Conservation (phyloP, 2,888 invertebrate genomes). For the Drosophila parthenogenetica region DNA sequence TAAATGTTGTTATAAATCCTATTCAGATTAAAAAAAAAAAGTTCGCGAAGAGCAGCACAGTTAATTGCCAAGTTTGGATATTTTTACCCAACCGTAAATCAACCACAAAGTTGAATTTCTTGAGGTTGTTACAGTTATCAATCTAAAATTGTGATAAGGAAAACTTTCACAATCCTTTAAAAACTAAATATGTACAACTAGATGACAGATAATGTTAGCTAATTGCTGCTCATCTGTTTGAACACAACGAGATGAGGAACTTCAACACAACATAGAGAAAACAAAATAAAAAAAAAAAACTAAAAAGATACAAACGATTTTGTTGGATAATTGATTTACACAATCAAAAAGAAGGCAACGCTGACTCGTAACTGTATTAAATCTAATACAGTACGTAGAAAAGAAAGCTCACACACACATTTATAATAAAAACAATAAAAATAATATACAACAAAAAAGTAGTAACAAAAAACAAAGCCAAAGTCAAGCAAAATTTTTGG, state of each 20-base stretch:
- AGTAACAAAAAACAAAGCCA: conserved; percentile 24
- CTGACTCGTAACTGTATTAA: conserved; percentile 32
- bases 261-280: neutral
- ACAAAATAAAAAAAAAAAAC: neutral
- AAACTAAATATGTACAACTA: neutral
- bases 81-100: too few species aligned
- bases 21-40: too few species aligned
- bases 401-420: conserved; percentile 45
- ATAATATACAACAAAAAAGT: conserved; percentile 8
- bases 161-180: conserved; percentile 29
- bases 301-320: conserved; percentile 6
- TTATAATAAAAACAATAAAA: conserved; percentile 28
- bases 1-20: too few species aligned
- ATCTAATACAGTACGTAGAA: conserved; percentile 42
- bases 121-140: conserved; percentile 9
- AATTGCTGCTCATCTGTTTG: conserved; percentile 7
- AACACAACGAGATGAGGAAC: neutral
- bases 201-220: conserved; percentile 8
- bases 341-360: conserved; percentile 5
- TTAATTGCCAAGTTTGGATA: too few species aligned
- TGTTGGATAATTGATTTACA: conserved; percentile 39
- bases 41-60: too few species aligned
- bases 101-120: too few species aligned
- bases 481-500: conserved; percentile 50
- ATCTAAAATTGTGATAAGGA: conserved; percentile 9